Evolutionary conservation across 2,113 vertebrate genomes (phyloP).

Genomic region (Pelusios castaneus): DNA sequence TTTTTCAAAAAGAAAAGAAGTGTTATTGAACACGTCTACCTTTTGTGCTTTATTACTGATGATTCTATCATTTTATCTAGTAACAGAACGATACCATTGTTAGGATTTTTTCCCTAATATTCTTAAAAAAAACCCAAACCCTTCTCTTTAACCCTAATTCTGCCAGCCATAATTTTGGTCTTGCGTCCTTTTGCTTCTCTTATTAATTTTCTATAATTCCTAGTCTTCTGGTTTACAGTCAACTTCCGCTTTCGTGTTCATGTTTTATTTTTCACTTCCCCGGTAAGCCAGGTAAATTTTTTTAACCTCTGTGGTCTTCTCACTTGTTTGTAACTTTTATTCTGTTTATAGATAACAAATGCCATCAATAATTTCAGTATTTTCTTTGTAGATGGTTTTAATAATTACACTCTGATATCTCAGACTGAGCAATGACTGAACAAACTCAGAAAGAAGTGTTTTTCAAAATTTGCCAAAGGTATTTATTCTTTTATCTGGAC

Average conservation of each 20-base stretch:
- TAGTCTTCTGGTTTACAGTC: neutral
- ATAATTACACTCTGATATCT: neutral
- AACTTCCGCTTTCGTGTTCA: neutral
- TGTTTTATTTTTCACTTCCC: neutral
- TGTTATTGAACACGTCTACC: neutral
- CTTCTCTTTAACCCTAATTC: neutral
- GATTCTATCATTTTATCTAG: neutral
- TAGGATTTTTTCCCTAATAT: neutral
- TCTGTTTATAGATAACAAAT: neutral
- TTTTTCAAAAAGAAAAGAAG: neutral
- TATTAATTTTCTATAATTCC: neutral
- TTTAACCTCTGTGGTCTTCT: neutral
- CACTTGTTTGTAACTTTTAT: neutral
- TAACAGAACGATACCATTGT: neutral
- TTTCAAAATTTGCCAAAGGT: neutral
- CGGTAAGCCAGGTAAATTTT: neutral
- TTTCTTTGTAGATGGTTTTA: neutral
- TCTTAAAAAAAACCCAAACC: neutral
- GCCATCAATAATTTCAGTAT: neutral
- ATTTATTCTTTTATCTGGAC: neutral
- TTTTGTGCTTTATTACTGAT: neutral
- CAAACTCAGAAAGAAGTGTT: rapidly evolving
- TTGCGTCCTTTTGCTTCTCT: rapidly evolving
- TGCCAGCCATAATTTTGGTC: neutral
- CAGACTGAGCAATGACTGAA: neutral